These are phyloP conservation scores for Triplophysa siluroides DNA, from an alignment of 2,113 vertebrate genomes.

Conservation along the genomic window DNA sequence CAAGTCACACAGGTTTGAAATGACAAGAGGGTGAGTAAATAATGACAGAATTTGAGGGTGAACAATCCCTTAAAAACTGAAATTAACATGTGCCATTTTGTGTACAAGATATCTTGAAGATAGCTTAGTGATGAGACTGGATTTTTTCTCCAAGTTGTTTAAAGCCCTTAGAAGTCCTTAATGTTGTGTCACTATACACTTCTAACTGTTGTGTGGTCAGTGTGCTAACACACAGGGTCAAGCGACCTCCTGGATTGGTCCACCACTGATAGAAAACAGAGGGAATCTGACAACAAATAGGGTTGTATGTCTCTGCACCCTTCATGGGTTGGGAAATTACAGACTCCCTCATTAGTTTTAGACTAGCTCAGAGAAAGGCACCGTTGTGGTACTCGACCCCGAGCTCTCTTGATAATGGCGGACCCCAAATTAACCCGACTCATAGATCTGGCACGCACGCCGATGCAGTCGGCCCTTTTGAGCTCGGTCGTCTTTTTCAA, in stretches of 20 bases:
- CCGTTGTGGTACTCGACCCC: constrained; percentile 53
- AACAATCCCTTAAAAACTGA: not conserved
- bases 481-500: constrained; percentile 50
- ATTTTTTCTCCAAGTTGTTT: not conserved
- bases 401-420: constrained; percentile 57
- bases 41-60: too few relatives aligned
- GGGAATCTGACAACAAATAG: constrained; percentile 27
- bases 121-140: not conserved
- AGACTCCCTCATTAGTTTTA: constrained; percentile 45
- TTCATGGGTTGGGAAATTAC: constrained; percentile 25
- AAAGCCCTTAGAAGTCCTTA: not conserved
- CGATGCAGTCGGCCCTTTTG: constrained; percentile 41
- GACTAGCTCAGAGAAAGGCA: constrained; percentile 50
- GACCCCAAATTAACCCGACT: constrained; percentile 62
- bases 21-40: too few relatives aligned
- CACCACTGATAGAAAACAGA: not conserved
- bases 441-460: constrained; percentile 51
- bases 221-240: constrained; percentile 25
- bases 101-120: not conserved
- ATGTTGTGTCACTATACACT: not conserved
- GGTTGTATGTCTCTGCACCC: constrained; percentile 37
- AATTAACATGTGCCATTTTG: not conserved
- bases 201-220: not conserved
- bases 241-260: not conserved
- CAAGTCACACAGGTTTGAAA: too few relatives aligned